Base-by-base conservation (phyloP, 2,888 invertebrate genomes). In the Pristionchus exspectatus region DNA sequence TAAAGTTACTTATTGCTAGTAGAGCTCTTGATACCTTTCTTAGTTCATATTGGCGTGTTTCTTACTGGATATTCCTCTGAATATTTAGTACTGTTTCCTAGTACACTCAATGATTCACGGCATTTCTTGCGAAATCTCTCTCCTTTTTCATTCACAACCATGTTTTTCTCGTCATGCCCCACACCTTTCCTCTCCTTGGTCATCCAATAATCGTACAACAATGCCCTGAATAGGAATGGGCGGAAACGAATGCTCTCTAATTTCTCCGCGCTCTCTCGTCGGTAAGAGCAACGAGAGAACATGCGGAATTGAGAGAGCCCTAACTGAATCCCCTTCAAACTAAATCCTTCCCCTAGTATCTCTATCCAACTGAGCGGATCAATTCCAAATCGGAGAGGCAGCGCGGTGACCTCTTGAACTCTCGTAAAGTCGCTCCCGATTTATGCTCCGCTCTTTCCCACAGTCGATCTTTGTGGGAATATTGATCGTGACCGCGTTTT, bases 201-300 rank as follows among this genome's bases (percentile, higher is more conserved):
- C 59, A 59, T 59, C 84, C 84, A 59, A 59, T 84, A 56, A 84
- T 84, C 84, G 56, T 59, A 59, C 84, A 84, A 84, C 59, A 84
- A 56, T 84, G 33, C 56, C 16, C 24, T 50, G 81, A 54, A 81
- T 50, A 81, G 81, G 50, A 74, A 69, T 24, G 38, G 44, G n/a
- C 7, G 63, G 21, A 3, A 59, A 59, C 84, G 59, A 38, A 59
- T 33, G 30, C 54, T 33, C 38, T 38, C 12, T 24, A 4, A 24
- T n/a, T 38, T 44, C n/a, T 1, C 44, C 50, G 9, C 38, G 27
- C n/a, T 50, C 24, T 50, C 81, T 59, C 21, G 56, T 56, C 18
- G 56, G 56, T 9, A 1, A 56, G 56, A 56, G 27, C 77, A 10
- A 9, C 56, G 56, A 56, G 56, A n/a, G 72, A 72, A 14, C n/a